Conservation (phyloP, 2,113 vertebrate genomes). For the Tupaia tana region DNA sequence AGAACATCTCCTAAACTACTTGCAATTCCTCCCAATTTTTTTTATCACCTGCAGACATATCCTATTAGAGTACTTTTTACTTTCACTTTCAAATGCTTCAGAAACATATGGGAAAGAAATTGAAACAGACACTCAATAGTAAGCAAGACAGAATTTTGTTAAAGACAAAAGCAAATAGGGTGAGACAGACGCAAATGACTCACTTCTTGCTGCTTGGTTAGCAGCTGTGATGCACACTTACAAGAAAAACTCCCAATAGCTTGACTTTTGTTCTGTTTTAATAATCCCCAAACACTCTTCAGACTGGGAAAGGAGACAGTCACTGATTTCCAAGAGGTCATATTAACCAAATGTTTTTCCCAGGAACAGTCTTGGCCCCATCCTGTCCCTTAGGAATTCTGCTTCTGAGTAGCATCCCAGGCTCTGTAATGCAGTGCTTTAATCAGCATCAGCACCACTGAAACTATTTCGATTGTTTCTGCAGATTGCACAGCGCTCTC, state of each 20-base stretch:
- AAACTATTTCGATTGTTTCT: background rate
- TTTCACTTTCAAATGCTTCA: slow-evolving; percentile 5
- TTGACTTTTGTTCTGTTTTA: background rate
- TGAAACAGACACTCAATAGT: background rate
- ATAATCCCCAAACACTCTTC: background rate
- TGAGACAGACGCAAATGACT: background rate
- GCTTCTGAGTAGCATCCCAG: background rate
- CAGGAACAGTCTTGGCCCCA: background rate
- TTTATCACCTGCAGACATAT: background rate
- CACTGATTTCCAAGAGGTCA: background rate
- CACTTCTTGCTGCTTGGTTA: background rate
- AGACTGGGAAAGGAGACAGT: background rate
- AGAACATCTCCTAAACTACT: slow-evolving; percentile 39
- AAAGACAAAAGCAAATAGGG: background rate
- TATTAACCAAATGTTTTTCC: slow-evolving; percentile 43
- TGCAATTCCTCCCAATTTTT: background rate
- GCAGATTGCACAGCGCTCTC: background rate
- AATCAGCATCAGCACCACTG: background rate
- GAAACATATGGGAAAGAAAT: background rate
- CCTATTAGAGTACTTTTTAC: background rate
- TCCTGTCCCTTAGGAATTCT: background rate
- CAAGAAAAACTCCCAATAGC: slow-evolving; percentile 34
- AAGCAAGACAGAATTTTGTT: background rate
- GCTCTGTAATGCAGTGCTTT: background rate
- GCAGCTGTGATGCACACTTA: background rate